phyloP scores from a whole-genome alignment of 2,113 vertebrate species.

The Eudyptes chrysolophus region DNA sequence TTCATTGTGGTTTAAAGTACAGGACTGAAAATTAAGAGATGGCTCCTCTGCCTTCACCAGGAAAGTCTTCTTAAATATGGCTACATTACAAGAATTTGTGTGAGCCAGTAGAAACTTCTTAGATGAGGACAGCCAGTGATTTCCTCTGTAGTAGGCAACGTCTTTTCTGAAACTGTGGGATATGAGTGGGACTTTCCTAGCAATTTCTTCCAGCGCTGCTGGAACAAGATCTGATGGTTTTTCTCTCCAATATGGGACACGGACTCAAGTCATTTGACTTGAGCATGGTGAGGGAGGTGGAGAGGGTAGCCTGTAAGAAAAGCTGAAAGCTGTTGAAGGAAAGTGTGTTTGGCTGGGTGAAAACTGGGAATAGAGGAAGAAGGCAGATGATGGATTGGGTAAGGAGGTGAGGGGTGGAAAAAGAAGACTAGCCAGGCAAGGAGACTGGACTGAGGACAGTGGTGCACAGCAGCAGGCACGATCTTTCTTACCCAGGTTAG shows the following conservation, averaged over 20 bases:
- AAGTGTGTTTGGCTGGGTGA: neutral
- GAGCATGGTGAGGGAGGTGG: neutral
- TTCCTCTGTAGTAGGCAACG: neutral
- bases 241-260: neutral
- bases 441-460: neutral
- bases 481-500: neutral
- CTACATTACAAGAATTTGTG: neutral
- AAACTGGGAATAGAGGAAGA: neutral
- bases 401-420: neutral
- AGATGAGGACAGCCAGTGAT: neutral
- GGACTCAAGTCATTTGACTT: neutral
- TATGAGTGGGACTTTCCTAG: neutral
- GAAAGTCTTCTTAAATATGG: neutral
- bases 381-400: neutral
- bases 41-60: neutral
- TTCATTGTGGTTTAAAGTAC: neutral
- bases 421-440: neutral
- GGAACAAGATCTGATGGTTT: neutral
- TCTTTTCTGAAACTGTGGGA: neutral
- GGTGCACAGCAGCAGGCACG: neutral
- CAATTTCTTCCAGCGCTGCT: neutral
- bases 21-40: neutral
- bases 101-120: neutral
- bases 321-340: neutral
- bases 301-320: neutral